phyloP scores from a whole-genome alignment of 2,113 vertebrate genomes.

The Coptodon rendalli region DNA sequence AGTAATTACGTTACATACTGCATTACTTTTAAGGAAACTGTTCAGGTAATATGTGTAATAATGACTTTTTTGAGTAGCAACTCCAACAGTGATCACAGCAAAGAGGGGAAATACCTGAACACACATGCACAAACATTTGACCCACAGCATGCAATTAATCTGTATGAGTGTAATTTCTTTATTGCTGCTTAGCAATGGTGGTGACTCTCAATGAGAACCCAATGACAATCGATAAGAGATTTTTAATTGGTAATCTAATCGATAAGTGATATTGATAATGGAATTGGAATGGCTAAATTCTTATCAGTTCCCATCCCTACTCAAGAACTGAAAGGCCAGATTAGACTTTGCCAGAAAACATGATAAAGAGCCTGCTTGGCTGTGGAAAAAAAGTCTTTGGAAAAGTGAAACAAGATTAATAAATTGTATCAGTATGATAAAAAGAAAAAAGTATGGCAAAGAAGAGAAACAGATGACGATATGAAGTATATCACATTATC shows the following conservation, averaged over 20 bases:
- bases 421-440: background rate
- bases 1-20: background rate
- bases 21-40: background rate
- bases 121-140: background rate
- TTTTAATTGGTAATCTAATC: background rate
- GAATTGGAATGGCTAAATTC: background rate
- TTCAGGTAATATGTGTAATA: background rate
- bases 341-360: background rate
- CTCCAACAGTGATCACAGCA: background rate
- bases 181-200: background rate
- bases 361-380: background rate
- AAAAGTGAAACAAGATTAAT: background rate
- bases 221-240: background rate
- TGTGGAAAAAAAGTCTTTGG: accelerated
- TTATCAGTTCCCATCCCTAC: background rate
- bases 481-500: background rate
- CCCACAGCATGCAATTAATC: background rate
- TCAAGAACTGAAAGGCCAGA: background rate
- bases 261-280: background rate
- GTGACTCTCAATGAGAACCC: background rate
- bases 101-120: background rate
- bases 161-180: background rate
- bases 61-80: accelerated
- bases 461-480: background rate
- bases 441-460: background rate